Percentiles rank a stretch among this genome's conserved stretches.
phyloP scores from a whole-genome alignment of 2,888 invertebrate genomes.

The Dexiosoma caninum region DNA sequence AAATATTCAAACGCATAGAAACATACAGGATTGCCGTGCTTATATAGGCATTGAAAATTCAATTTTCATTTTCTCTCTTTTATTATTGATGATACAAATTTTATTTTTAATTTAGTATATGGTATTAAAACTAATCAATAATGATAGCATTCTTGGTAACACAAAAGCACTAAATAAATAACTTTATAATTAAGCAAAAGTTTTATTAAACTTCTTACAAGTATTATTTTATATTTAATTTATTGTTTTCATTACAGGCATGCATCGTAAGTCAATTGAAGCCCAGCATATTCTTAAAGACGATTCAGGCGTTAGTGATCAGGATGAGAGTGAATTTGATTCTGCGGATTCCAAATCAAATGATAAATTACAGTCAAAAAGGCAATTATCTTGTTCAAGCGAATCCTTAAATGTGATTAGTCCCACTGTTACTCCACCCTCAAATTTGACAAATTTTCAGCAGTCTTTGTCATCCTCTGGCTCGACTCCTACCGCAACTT shows the following conservation, averaged over 20 bases:
- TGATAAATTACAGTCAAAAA: constrained; percentile 77
- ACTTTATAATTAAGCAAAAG: constrained; percentile 42
- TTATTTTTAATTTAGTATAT: constrained; percentile 46
- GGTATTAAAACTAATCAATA: not conserved
- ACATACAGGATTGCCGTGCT: no score
- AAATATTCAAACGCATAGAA: constrained; percentile 35
- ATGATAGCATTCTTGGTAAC: no score
- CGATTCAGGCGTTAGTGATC: constrained; percentile 84
- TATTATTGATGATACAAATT: constrained; percentile 22
- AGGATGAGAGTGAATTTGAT: constrained; percentile 78
- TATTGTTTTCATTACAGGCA: constrained; percentile 82
- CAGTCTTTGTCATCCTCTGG: constrained; percentile 68
- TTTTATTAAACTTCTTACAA: not conserved
- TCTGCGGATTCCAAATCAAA: constrained; percentile 80
- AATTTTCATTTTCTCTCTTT: constrained; percentile 66
- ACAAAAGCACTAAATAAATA: no score
- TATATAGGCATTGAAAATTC: constrained; percentile 49
- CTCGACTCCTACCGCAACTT: constrained; percentile 71
- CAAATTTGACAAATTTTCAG: constrained; percentile 52
- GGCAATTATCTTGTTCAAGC: constrained; percentile 72
- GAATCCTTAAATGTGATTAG: constrained; percentile 78
- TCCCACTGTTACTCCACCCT: constrained; percentile 71
- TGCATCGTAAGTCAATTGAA: constrained; percentile 99
- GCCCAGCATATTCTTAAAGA: constrained; percentile 97
- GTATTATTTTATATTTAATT: not conserved